Evolutionary conservation across 2,797 vertebrate species (phyloP).

Genomic region (Percopsis omiscomaycus): DNA sequence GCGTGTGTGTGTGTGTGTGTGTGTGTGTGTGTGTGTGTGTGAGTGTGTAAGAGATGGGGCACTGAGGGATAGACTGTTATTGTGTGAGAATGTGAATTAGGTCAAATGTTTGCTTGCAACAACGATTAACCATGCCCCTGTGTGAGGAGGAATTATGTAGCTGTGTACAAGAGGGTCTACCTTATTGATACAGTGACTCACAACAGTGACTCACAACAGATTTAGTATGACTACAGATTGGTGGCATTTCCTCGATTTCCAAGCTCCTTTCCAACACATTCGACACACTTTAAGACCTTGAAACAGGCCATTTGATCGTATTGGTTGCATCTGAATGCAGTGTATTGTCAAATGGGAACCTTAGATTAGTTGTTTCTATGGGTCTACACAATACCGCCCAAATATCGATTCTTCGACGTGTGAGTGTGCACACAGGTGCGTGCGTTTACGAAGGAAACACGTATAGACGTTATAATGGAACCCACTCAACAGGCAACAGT

Average conservation of each 20-base stretch:
- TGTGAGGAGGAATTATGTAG: conserved; percentile 65
- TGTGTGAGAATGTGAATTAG: conserved; percentile 79
- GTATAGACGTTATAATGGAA: background rate
- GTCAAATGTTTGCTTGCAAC: conserved; percentile 79
- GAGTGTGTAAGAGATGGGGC: background rate
- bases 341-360: no score
- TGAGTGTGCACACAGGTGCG: background rate
- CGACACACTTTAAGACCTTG: conserved; percentile 11
- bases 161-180: conserved; percentile 46
- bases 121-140: conserved; percentile 72
- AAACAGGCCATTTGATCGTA: background rate
- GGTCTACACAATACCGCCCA: background rate
- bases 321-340: background rate
- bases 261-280: conserved; percentile 18
- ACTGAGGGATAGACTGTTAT: conserved; percentile 57
- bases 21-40: conserved; percentile 24
- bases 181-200: conserved; percentile 39
- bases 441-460: background rate
- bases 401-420: background rate
- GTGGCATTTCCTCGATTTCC: background rate
- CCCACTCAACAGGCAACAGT: no score
- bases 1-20: conserved; percentile 40
- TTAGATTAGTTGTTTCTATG: no score
- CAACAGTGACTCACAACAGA: conserved; percentile 36
- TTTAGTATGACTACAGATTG: conserved; percentile 11